Evolutionary conservation across 30 jellyfish, hydroid and myxozoan genomes (phyloP), one percentile per base, ranked within the genome.

Genomic region (Turritopsis rubra): DNA sequence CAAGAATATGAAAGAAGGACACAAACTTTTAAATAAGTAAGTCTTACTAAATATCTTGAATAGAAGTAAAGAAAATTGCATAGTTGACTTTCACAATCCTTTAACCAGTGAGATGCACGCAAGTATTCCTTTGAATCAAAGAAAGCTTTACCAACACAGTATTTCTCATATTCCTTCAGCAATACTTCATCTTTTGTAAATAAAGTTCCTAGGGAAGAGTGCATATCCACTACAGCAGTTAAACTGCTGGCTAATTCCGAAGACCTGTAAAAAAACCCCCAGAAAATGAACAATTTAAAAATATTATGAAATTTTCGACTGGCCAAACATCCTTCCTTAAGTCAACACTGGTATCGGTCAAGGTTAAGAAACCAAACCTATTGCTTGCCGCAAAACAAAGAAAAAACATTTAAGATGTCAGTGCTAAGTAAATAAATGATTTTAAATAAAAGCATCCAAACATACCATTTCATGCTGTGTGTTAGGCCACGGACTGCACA

Each of bases 91-190:
- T 80, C 84, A 66, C 96, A 88, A 20, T 65, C 82, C 28, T 79
- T 76, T 18, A 85, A 71, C 27, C 71, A 83, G 85, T 74, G 29
- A 20, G 96, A 86, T 65, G 98, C 98, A 53, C 98, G 82, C 25
- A 90, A 85, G 79, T 31, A 92, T 65, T 92, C 98, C 77, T 85
- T 85, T 72, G 83, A 28, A 66, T 92, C 98, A 85, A 88, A 92
- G 71, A 83, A 88, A 7, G 89, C 80, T 71, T 92, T 92, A 20
- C 96, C 98, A 54, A 87, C 29, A 24, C 78, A 81, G 82, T 92
- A 92, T 26, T 71, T 30, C 71, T 92, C 96, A 71, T 84, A 92
- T 52, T 92, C 98, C 21, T 71, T 75, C 87, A 88, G 71, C 75
- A 88, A 88, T 1, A 31, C 84, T 18, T 81, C 89, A 52, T 76